Base-by-base conservation (phyloP, 2,888 invertebrate genomes). In the Apodemia zela region DNA sequence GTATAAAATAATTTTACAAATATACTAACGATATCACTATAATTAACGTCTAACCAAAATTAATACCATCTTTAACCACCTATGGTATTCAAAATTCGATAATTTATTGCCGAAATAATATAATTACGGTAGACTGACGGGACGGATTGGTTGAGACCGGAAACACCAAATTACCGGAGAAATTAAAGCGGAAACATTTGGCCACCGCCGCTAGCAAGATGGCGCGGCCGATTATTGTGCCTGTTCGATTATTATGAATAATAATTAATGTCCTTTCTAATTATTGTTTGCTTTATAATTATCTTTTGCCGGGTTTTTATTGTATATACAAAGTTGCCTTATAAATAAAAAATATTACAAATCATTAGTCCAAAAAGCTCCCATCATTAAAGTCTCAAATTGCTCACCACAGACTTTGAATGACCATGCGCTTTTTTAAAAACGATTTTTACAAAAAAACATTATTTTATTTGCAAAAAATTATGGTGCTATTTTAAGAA, bases 141-240 rank as follows among this genome's bases (percentile, higher is more conserved):
- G 89, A 88, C 84, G 89, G 89, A 90, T 90, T 89, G 89, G 86
- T 81, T 84, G 80, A 76, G 82, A 81, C 85, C 88, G 91, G 91
- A 90, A 89, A 85, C 82, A 80, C 82, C 88, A 89, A 90, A 91
- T 91, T 91, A 91, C 84, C 79, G 85, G 87, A 91, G 91, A 91
- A 91, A 91, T 91, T 91, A 91, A 91, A 91, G 88, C 89, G 91
- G 91, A 90, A 91, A 90, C 91, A 91, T 90, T 91, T 89, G 91
- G 89, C 83, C 81, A 79, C 80, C 81, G 87, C 89, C 90, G 90
- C 90, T 85, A 82, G 91, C 90, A 90, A 90, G 90, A 91, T 91
- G 91, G 91, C 84, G 90, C 81, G 75, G 69, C 68, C 77, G 81
- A 84, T 86, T 87, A 87, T 86, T 84, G 79, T 79, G 83, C 82